Evolutionary conservation across 2,113 vertebrate species (phyloP).

Genomic region (Butorides virescens): DNA sequence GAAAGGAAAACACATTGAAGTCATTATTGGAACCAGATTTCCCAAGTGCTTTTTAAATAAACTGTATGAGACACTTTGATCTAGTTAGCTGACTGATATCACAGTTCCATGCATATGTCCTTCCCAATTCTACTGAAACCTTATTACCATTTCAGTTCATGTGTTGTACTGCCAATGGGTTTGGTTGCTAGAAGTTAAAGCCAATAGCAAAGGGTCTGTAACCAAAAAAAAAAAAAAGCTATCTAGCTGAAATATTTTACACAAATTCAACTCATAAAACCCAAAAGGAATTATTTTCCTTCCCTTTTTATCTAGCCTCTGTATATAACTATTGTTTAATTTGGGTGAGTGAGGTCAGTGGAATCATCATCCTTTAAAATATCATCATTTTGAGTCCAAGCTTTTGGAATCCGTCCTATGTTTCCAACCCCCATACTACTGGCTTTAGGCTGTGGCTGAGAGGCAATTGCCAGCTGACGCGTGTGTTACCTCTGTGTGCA

Average conservation of each 20-base stretch:
- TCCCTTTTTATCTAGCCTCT: background rate
- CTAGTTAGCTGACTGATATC: slow-evolving; percentile 17
- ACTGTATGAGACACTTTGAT: slow-evolving; percentile 60
- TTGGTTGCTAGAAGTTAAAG: background rate
- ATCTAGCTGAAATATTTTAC: background rate
- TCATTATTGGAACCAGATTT: slow-evolving; percentile 57
- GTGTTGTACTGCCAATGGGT: background rate
- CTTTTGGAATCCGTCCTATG: background rate
- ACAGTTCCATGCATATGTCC: background rate
- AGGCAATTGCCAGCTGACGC: rapidly evolving
- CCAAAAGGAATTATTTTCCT: background rate
- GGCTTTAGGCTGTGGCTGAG: background rate
- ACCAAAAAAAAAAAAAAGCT: background rate
- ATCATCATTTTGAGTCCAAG: background rate
- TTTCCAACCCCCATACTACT: background rate
- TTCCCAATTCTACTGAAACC: background rate
- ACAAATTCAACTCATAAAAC: background rate
- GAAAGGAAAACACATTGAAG: slow-evolving; percentile 55
- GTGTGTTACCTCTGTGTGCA: background rate
- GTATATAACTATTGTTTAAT: background rate
- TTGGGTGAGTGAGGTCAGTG: background rate
- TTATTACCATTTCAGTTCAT: background rate
- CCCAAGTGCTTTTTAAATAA: slow-evolving; percentile 62
- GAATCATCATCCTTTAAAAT: background rate
- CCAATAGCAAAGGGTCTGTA: background rate